Evolutionary conservation across 1,140 invertebrate species (phyloP).

Genomic region (Oscheius sp.): DNA sequence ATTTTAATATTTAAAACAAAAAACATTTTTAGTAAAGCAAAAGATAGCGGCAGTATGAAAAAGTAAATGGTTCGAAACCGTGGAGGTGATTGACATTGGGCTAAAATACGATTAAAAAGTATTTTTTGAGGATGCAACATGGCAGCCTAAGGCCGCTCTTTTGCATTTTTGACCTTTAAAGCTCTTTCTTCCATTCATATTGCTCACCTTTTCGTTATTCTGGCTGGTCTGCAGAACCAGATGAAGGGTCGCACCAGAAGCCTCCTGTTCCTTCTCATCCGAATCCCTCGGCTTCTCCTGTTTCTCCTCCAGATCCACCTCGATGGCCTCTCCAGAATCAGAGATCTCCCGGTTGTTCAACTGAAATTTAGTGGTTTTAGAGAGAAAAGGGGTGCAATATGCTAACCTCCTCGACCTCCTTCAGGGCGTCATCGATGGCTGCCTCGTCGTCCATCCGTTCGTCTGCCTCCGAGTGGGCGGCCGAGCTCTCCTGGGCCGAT

Average conservation of each 20-base stretch:
- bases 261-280: background rate
- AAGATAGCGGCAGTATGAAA: too few species aligned
- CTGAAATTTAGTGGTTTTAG: background rate
- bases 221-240: too few species aligned
- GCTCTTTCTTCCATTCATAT: too few species aligned
- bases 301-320: background rate
- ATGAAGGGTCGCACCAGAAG: background rate
- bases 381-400: background rate
- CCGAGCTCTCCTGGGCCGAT: background rate
- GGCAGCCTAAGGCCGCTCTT: too few species aligned
- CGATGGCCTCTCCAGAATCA: background rate
- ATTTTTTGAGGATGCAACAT: too few species aligned
- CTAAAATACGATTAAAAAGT: too few species aligned
- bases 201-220: too few species aligned
- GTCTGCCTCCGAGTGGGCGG: too few species aligned
- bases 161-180: too few species aligned
- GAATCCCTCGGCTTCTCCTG: background rate
- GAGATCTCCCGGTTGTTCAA: background rate
- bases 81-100: too few species aligned
- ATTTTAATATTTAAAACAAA: background rate
- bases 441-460: slow-evolving; percentile 9
- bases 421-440: slow-evolving; percentile 2
- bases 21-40: too few species aligned
- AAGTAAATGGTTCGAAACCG: too few species aligned
- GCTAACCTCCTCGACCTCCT: slow-evolving; percentile 3